Evolutionary conservation across 2,797 vertebrate species (phyloP), one percentile per base, ranked within the genome.

Genomic region (Cichlasoma orientale): DNA sequence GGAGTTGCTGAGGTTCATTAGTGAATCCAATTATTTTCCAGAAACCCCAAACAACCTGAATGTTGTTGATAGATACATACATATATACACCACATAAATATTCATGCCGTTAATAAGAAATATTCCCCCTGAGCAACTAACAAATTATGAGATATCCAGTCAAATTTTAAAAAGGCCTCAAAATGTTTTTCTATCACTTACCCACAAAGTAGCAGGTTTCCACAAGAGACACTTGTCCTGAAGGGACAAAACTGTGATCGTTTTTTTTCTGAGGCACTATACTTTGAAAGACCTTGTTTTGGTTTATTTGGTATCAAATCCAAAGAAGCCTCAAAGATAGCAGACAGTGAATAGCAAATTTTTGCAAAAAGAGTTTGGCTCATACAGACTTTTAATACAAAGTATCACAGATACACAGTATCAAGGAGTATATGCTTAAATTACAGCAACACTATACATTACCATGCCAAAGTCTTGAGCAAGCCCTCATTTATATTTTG

Each of bases 101-200:
- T 94, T 93, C 87, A 93, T 92, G 76, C 33, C 21, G 80, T 85
- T 90, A 93, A 93, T 93, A 90, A 93, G 90, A 23, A 90, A 92
- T 87, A 89, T 57, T 16, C 75, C 89, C 93, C 89, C 79, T 77
- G 31, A 92, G 92, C 86, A 75, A 87, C 68, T 33, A 85, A 88
- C 82, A 92, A 93, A 93, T 92, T 90, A 92, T 78, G 80, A 93
- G 91, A 92, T 92, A 93, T 90, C 83, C 77, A 84, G 80, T 88
- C 56, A 91, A 86, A 85, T 90, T 89, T 61, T 75, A 55, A 90
- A 92, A 88, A 80, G 85, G 92, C 89, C 92, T 90, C 80, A 84
- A 91, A 92, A 90, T 94, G 84, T 92, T 92, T 93, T 92, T 92
- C 78, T 89, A 89, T 91, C 88, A 73, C 74, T 87, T 85, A 86